Base-by-base conservation (phyloP, 2,113 vertebrate species). In the Nothoprocta perdicaria region DNA sequence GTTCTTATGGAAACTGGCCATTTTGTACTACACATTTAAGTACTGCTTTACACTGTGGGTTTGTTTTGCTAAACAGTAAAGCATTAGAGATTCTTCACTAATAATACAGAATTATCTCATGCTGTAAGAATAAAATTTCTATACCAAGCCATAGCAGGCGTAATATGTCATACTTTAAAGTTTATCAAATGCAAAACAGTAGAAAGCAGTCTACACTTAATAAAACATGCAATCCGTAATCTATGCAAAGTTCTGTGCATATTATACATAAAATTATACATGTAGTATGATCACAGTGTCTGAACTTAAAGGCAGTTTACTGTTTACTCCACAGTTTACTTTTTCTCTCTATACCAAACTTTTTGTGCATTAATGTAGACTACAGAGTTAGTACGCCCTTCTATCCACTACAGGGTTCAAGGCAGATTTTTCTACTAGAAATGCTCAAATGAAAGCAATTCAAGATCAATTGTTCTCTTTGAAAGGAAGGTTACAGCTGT, bases 401-500 rank as follows among this genome's bases (percentile, higher is more conserved):
- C 69, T 72, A 84, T 88, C 80, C 85, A 91, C 76, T 83, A 81
- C 58, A 62, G 66, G 85, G 66, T 68, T 86, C 61, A 74, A 78
- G 65, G 76, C 43, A 92, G 68, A 81, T 84, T 82, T 89, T 94
- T 90, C 90, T 92, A 46, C 80, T 84, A 90, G 63, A 82, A 88
- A 86, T 95, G 52, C 71, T 86, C 66, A 92, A 85, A 86, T 40
- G 58, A 95, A 95, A 93, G 85, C 75, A 90, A 92, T 88, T 69
- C 78, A 62, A 82, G 68, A 96, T 88, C 84, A 96, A 80, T 60
- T 93, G 85, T 93, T 93, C 4, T 0, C 81, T 88, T 80, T 82
- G 87, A 93, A 84, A 95, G 85, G 74, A 81, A 91, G 85, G 93
- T 84, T 96, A 96, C 77, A 92, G 90, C 92, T 91, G 63, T 78